A percentile compares a stretch with the other conserved stretches of the same genome.
phyloP scores from a whole-genome alignment of 2,888 invertebrate species.

The Xestia rhomboidea region DNA sequence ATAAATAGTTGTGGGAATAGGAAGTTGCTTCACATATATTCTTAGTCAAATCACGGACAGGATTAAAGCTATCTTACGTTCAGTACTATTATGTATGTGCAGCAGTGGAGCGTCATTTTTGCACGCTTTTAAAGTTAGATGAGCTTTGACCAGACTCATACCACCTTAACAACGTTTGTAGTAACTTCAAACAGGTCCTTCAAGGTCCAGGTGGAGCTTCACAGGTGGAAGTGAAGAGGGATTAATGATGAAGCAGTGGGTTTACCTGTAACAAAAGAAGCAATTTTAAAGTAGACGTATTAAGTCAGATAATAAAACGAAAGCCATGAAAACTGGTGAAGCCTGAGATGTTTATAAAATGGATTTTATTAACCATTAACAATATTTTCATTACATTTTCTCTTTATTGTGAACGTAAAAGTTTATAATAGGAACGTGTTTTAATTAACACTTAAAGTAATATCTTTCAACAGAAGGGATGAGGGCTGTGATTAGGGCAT shows the following conservation, averaged over 20 bases:
- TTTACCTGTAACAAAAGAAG: conserved; percentile 53
- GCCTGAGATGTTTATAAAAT: conserved; percentile 54
- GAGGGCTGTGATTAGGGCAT: background rate
- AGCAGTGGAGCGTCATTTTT: background rate
- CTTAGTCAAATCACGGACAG: background rate
- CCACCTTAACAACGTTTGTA: background rate
- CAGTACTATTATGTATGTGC: too few relatives aligned
- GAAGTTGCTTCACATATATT: background rate
- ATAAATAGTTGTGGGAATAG: too few relatives aligned
- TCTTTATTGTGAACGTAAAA: conserved; percentile 41
- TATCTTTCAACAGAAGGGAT: conserved; percentile 2
- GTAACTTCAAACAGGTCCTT: background rate
- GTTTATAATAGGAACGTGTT: conserved; percentile 45
- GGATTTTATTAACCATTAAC: conserved; percentile 51
- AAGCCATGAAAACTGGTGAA: conserved; percentile 36
- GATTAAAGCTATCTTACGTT: background rate
- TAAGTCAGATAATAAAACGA: conserved; percentile 33
- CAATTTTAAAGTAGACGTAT: conserved; percentile 15
- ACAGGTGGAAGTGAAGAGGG: background rate
- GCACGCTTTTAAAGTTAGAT: background rate
- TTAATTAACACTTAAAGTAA: conserved; percentile 50
- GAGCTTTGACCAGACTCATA: too few relatives aligned
- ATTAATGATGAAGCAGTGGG: background rate
- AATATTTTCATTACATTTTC: conserved; percentile 52
- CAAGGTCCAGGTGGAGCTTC: background rate